Percentiles rank a stretch among this genome's conserved stretches.
Conservation (phyloP, 2,113 vertebrate species). For the Bubo blakistoni region DNA sequence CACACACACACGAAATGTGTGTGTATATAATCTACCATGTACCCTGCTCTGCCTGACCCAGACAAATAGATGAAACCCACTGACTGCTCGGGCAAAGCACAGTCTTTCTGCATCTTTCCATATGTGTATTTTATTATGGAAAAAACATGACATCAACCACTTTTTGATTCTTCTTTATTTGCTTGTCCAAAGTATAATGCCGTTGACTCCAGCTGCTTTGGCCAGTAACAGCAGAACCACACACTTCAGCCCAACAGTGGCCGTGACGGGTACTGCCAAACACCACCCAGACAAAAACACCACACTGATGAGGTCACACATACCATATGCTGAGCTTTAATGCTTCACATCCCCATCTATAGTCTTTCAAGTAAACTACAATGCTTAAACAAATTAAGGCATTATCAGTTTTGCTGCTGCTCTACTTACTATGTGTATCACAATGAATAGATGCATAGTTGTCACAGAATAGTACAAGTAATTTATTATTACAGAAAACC, state of each 20-base stretch:
- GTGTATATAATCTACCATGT: not conserved
- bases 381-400: not conserved
- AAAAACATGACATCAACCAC: not conserved
- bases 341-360: not conserved
- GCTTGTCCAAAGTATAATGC: not conserved
- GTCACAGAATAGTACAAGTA: not conserved
- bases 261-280: not conserved
- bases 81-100: not conserved
- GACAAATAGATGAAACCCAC: not conserved
- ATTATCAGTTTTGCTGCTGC: not conserved
- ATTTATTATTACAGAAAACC: not conserved
- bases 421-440: not conserved
- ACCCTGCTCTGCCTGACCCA: not conserved
- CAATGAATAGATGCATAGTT: not conserved
- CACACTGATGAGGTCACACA: conserved; percentile 1
- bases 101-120: not conserved
- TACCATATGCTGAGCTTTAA: not conserved
- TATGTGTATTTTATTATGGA: not conserved
- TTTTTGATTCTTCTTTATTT: not conserved
- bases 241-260: not conserved
- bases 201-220: not conserved
- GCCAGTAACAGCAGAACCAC: not conserved
- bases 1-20: not conserved
- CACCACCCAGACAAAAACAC: conserved; percentile 32
- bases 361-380: not conserved